phyloP scores from a whole-genome alignment of 2,888 invertebrate species.

The Parnassius glacialis region DNA sequence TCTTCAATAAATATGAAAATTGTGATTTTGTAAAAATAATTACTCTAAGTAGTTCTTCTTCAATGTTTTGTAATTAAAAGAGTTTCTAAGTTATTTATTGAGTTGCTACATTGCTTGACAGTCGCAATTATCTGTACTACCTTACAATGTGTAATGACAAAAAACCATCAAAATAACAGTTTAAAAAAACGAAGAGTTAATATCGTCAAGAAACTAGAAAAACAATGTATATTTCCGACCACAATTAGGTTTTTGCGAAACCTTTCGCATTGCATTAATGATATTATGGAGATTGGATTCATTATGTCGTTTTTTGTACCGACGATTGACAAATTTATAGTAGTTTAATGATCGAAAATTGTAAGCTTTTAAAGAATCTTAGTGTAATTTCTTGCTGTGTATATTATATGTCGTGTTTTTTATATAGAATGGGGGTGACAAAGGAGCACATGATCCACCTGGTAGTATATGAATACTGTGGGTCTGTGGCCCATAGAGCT shows the following conservation, averaged over 20 bases:
- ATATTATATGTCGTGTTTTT: too few species aligned
- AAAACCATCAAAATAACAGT: slow-evolving; percentile 11
- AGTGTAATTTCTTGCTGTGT: not conserved
- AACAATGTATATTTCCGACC: slow-evolving; percentile 20
- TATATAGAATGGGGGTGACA: too few species aligned
- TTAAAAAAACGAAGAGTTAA: slow-evolving; percentile 18
- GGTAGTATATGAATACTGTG: too few species aligned
- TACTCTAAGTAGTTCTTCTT: not conserved
- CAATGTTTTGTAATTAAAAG: slow-evolving; percentile 4
- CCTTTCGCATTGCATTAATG: slow-evolving; percentile 16
- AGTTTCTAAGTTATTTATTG: slow-evolving; percentile 18
- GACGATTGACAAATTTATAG: slow-evolving; percentile 16
- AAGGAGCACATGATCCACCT: too few species aligned
- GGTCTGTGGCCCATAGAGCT: too few species aligned
- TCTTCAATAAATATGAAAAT: too few species aligned
- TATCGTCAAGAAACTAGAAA: slow-evolving; percentile 21
- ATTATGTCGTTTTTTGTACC: slow-evolving; percentile 19
- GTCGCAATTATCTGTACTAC: slow-evolving; percentile 10
- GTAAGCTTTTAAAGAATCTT: not conserved
- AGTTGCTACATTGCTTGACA: slow-evolving; percentile 18
- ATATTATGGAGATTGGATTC: slow-evolving; percentile 15
- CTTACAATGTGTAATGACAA: slow-evolving; percentile 12
- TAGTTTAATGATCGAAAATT: slow-evolving; percentile 20
- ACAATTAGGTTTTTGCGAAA: slow-evolving; percentile 21
- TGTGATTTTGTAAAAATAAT: too few species aligned